phyloP scores from a whole-genome alignment of 2,888 invertebrate genomes.

The Orgyia antiqua region DNA sequence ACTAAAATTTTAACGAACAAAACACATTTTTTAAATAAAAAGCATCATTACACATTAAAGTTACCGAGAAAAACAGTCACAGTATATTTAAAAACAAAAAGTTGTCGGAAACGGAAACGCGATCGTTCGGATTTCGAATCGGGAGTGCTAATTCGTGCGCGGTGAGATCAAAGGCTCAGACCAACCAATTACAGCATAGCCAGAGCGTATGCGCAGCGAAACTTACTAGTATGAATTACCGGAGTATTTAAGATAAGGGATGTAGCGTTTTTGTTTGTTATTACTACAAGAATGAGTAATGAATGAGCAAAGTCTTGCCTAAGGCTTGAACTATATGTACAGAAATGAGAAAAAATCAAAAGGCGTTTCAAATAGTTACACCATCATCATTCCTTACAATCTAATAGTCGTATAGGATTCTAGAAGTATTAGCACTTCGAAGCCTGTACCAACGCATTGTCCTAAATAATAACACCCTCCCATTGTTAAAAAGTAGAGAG shows the following conservation, averaged over 20 bases:
- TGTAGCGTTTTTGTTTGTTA: too few species aligned
- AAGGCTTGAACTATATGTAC: too few species aligned
- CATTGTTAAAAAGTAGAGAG: too few species aligned
- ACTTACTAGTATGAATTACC: constrained; percentile 52
- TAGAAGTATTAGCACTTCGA: too few species aligned
- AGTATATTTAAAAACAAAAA: constrained; percentile 25
- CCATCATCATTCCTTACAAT: too few species aligned
- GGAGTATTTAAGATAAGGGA: constrained; percentile 16
- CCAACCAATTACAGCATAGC: constrained; percentile 53
- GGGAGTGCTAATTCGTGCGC: constrained; percentile 58
- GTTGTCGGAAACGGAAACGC: constrained; percentile 49
- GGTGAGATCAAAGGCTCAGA: constrained; percentile 60
- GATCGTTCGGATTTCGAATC: constrained; percentile 45
- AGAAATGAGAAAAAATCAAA: too few species aligned
- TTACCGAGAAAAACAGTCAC: constrained; percentile 20
- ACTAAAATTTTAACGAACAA: constrained; percentile 1
- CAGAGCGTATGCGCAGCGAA: constrained; percentile 48
- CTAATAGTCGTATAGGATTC: too few species aligned
- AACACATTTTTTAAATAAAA: constrained; percentile 8
- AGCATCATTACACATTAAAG: constrained; percentile 11
- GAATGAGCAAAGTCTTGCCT: too few species aligned
- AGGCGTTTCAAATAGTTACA: too few species aligned
- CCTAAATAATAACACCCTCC: too few species aligned
- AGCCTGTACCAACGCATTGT: too few species aligned
- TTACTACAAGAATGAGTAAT: background rate